phyloP scores from a whole-genome alignment of 1,140 invertebrate genomes.

The Aphaenogaster rudis region DNA sequence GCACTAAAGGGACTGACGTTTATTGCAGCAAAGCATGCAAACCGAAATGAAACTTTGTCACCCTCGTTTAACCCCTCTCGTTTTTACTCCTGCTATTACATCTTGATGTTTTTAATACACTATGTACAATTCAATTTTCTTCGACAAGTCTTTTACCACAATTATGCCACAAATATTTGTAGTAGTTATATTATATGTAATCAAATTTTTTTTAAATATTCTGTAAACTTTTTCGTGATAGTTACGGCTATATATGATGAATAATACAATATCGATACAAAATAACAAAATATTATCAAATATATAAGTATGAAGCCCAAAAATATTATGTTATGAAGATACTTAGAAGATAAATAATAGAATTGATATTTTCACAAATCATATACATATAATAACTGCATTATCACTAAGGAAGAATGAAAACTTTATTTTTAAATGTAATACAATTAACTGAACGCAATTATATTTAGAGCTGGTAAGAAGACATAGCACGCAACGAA shows the following conservation, averaged over 20 bases:
- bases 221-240: not conserved
- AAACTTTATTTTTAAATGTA: not conserved
- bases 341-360: not conserved
- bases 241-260: not conserved
- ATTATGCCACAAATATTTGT: not conserved
- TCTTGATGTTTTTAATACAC: conserved; percentile 35
- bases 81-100: conserved; percentile 47
- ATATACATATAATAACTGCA: not conserved
- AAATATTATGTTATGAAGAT: not conserved
- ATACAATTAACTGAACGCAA: conserved; percentile 4
- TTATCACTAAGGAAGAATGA: not conserved
- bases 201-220: not conserved
- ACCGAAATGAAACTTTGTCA: conserved; percentile 60
- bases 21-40: conserved; percentile 82
- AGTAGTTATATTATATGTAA: not conserved
- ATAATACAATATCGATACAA: not conserved
- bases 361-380: not conserved
- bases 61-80: conserved; percentile 55
- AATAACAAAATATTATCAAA: conserved; percentile 5
- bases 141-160: not conserved
- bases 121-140: conserved; percentile 24
- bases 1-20: conserved; percentile 73
- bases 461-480: not conserved
- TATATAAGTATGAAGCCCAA: too few relatives aligned
- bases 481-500: not conserved